A percentile compares a stretch with the other conserved stretches of the same genome.
phyloP scores from a whole-genome alignment of 2,797 vertebrate genomes.

The Apogon talboti region DNA sequence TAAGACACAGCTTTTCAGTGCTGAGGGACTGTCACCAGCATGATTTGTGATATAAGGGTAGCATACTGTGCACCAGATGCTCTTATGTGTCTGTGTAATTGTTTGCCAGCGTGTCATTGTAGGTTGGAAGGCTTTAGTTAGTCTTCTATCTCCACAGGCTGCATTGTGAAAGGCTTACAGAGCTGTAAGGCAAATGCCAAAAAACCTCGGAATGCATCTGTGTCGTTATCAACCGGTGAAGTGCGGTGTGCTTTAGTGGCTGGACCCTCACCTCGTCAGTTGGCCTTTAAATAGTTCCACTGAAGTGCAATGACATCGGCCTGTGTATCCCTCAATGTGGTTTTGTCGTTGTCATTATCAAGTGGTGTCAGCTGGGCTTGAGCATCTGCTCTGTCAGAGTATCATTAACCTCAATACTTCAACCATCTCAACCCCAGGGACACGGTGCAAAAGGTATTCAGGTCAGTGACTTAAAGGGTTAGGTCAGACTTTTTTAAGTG shows the following conservation, averaged over 20 bases:
- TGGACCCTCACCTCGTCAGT: slow-evolving; percentile 28
- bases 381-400: too few relatives aligned
- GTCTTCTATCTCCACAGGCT: slow-evolving; percentile 1
- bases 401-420: too few relatives aligned
- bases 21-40: slow-evolving; percentile 12
- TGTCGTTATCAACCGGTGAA: background rate
- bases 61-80: slow-evolving; percentile 10
- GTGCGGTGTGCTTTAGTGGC: slow-evolving; percentile 2
- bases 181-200: slow-evolving; percentile 25
- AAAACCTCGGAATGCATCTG: background rate
- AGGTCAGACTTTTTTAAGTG: too few relatives aligned
- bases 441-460: too few relatives aligned
- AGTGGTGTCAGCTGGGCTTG: slow-evolving; percentile 14
- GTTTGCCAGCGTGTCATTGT: slow-evolving; percentile 24
- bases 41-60: slow-evolving; percentile 9
- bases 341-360: slow-evolving; percentile 56
- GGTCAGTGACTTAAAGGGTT: too few relatives aligned
- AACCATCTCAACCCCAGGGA: too few relatives aligned
- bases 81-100: slow-evolving; percentile 2
- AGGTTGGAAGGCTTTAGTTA: slow-evolving; percentile 15
- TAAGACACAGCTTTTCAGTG: slow-evolving; percentile 34
- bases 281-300: slow-evolving; percentile 36
- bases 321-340: slow-evolving; percentile 35
- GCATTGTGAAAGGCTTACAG: background rate
- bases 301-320: slow-evolving; percentile 25